Conservation (phyloP, 2,797 vertebrate species). For the Emydoidea blandingii region DNA sequence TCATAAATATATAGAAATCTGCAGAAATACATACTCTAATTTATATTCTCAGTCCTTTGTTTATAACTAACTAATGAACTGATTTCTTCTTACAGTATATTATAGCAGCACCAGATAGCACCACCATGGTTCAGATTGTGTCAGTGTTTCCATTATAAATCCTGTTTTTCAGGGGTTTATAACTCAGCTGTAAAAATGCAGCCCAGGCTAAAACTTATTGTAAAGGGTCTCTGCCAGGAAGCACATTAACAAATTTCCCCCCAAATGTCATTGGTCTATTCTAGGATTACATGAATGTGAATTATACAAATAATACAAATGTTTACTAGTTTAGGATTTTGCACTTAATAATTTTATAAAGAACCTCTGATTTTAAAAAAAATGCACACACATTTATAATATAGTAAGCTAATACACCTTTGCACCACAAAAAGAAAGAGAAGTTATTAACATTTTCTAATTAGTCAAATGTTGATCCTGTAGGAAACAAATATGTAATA, state of each 20-base stretch:
- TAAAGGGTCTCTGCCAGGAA: constrained; percentile 69
- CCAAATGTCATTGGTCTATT: constrained; percentile 22
- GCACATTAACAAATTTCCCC: constrained; percentile 48
- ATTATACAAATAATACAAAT: constrained; percentile 16
- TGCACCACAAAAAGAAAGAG: not conserved
- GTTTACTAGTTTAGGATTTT: constrained; percentile 12
- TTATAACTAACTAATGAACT: constrained; percentile 84
- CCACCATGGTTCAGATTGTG: constrained; percentile 62
- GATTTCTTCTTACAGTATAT: constrained; percentile 79
- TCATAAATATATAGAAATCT: constrained; percentile 79
- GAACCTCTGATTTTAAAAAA: not conserved
- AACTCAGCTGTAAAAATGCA: constrained; percentile 79
- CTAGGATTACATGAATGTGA: not conserved
- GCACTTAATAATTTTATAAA: constrained; percentile 22
- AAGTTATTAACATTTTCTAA: not conserved
- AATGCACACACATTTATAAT: not conserved
- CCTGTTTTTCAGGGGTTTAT: constrained; percentile 77
- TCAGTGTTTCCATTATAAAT: constrained; percentile 77
- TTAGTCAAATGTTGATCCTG: not conserved
- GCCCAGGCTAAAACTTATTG: constrained; percentile 73
- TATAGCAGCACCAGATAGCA: constrained; percentile 66
- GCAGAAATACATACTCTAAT: constrained; percentile 80
- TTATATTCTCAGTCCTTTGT: constrained; percentile 81
- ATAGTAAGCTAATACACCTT: not conserved
- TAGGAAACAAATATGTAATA: not conserved